Evolutionary conservation across 2,797 vertebrate genomes (phyloP).

Genomic region (Syndactyla subalaris): DNA sequence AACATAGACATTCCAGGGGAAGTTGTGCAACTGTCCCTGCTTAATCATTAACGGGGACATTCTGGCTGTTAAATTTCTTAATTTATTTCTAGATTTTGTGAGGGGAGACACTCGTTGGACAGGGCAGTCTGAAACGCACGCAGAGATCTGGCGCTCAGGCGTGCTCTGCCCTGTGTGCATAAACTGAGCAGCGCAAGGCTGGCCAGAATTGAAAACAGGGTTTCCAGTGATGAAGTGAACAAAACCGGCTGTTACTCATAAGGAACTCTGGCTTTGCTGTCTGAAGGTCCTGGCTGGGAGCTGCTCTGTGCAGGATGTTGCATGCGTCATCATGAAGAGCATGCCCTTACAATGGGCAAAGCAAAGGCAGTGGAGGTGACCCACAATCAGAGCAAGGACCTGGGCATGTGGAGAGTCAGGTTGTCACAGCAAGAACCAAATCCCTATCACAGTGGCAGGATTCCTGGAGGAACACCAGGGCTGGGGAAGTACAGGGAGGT

Average conservation of each 20-base stretch:
- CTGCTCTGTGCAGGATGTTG: not conserved
- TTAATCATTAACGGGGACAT: constrained; percentile 56
- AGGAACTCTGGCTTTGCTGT: not conserved
- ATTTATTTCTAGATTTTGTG: constrained; percentile 34
- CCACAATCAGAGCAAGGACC: too few species aligned
- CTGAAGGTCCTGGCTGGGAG: not conserved
- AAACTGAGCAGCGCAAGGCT: not conserved
- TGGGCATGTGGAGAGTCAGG: not conserved
- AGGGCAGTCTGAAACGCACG: accelerated
- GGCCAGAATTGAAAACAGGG: not conserved
- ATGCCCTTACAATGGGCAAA: not conserved
- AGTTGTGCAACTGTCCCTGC: constrained; percentile 27
- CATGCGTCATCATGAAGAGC: accelerated
- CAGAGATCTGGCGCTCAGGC: not conserved
- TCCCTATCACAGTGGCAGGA: not conserved
- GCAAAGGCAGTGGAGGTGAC: not conserved
- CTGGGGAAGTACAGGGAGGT: not conserved
- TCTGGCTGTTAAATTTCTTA: constrained; percentile 34
- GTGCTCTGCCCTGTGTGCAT: accelerated
- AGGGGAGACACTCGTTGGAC: not conserved
- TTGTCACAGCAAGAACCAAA: not conserved
- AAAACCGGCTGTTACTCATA: not conserved
- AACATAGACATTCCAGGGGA: constrained; percentile 45
- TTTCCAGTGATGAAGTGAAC: not conserved
- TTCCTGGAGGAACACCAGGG: not conserved